phyloP scores from a whole-genome alignment of 2,797 vertebrate species.

The Meda fulgida region DNA sequence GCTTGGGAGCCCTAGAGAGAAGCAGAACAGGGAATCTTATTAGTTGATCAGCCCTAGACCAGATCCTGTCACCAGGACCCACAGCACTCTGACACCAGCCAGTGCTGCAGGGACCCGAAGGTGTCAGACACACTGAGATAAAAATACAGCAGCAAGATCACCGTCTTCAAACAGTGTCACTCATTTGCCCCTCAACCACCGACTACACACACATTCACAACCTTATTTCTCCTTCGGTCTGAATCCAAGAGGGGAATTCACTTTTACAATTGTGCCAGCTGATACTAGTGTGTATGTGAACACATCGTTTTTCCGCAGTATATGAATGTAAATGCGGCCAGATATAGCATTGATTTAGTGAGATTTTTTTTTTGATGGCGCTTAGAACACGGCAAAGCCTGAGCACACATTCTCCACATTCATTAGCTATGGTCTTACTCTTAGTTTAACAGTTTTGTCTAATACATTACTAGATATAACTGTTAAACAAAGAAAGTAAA shows the following conservation, averaged over 20 bases:
- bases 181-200: constrained; percentile 25
- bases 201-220: background rate
- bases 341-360: no score
- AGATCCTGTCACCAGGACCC: constrained; percentile 48
- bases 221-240: constrained; percentile 11
- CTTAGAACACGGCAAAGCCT: no score
- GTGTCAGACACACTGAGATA: constrained; percentile 51
- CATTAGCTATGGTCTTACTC: no score
- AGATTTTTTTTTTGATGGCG: no score
- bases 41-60: constrained; percentile 53
- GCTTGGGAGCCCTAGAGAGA: constrained; percentile 31
- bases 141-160: constrained; percentile 41
- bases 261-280: background rate
- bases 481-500: no score
- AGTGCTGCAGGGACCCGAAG: constrained; percentile 31
- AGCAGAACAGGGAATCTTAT: constrained; percentile 31
- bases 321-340: background rate
- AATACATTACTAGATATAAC: no score
- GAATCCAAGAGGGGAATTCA: constrained; percentile 31
- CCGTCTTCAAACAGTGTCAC: constrained; percentile 53
- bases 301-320: background rate
- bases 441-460: no score
- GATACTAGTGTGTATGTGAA: background rate
- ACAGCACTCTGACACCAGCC: constrained; percentile 41
- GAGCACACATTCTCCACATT: no score